Conservation (phyloP, 2,113 vertebrate genomes). For the Pongo pygmaeus region DNA sequence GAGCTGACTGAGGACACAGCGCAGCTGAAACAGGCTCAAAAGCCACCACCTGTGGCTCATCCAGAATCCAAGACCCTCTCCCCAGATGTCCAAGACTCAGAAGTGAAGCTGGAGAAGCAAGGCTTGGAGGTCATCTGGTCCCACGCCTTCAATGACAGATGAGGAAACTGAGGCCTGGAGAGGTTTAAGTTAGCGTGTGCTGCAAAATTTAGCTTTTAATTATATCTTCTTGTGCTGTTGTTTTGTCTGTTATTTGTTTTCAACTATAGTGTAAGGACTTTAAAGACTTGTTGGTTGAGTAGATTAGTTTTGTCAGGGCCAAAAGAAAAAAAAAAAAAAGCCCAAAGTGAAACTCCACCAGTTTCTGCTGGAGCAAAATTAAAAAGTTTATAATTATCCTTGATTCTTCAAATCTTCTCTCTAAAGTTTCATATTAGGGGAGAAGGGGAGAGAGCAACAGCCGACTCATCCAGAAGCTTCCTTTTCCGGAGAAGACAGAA, state of each 20-base stretch:
- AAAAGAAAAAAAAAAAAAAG: neutral
- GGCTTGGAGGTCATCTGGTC: neutral
- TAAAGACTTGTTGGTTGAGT: neutral
- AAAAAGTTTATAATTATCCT: neutral
- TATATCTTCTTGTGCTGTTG: neutral
- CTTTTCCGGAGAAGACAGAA: neutral
- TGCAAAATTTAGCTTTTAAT: neutral
- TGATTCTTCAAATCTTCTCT: neutral
- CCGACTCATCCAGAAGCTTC: neutral
- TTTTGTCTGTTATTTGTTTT: neutral
- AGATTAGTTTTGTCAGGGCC: neutral
- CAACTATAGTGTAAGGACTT: neutral
- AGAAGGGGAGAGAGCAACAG: fast-evolving
- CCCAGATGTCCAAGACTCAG: neutral
- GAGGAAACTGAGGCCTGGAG: neutral
- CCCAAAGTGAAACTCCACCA: neutral
- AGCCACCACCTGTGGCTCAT: neutral
- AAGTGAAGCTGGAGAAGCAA: neutral
- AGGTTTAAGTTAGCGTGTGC: neutral
- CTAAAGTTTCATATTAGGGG: neutral
- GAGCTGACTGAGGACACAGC: fast-evolving
- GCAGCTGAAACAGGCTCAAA: neutral
- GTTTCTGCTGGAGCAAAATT: neutral
- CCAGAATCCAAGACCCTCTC: neutral
- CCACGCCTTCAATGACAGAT: neutral